Conservation (phyloP, 2,113 vertebrate species). For the Chloropsis hardwickii region DNA sequence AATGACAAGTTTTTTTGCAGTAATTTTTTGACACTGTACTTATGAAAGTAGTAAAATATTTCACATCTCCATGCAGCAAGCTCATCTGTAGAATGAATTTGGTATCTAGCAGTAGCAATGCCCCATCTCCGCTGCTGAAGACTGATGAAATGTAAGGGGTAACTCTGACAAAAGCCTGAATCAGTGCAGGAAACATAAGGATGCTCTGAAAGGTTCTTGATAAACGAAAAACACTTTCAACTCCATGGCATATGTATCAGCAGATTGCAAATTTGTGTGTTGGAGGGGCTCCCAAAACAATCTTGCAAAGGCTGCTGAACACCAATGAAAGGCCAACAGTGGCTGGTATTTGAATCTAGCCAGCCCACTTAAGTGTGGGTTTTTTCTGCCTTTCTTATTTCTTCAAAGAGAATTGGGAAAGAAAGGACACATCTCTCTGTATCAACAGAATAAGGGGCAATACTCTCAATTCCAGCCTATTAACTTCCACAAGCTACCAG, state of each 20-base stretch:
- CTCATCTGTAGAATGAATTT: neutral
- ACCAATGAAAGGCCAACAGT: conserved; percentile 43
- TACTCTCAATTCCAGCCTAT: conserved; percentile 12
- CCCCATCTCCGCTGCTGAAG: neutral
- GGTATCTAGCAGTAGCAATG: neutral
- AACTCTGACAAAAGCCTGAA: neutral
- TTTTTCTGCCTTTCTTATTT: conserved; percentile 10
- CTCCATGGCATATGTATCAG: conserved; percentile 27
- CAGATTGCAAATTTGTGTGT: conserved; percentile 57
- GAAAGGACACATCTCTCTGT: neutral
- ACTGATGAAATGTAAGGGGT: neutral
- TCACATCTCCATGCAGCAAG: neutral
- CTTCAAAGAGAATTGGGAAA: neutral
- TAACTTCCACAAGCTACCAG: conserved; percentile 26
- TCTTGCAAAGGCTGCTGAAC: conserved; percentile 6
- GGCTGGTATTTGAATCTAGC: conserved; percentile 39
- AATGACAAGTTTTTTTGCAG: neutral
- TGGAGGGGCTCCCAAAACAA: conserved; percentile 44
- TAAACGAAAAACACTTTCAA: conserved; percentile 9
- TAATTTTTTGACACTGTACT: neutral
- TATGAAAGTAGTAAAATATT: neutral
- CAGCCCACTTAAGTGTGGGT: conserved; percentile 1
- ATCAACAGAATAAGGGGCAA: neutral
- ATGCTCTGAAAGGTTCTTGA: conserved; percentile 11
- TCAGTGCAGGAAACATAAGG: neutral